A percentile compares a stretch with the other conserved stretches of the same genome.
These are phyloP conservation scores for Mastigias papua DNA, from an alignment of 30 jellyfish, hydroid and myxozoan species.

Conservation along the genomic window DNA sequence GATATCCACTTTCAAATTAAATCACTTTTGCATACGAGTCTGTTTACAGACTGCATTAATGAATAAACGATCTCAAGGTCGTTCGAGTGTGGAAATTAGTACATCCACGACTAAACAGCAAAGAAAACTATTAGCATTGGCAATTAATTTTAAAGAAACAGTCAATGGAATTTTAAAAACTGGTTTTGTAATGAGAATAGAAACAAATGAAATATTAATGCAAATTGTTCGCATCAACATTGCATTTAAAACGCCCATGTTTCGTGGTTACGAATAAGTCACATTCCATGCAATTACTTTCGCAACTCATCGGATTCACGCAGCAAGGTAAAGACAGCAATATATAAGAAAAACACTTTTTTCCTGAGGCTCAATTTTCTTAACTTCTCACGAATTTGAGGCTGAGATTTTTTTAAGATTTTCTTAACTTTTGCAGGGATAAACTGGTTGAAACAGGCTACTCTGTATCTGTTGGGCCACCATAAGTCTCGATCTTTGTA, in stretches of 20 bases:
- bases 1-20: constrained; percentile 33
- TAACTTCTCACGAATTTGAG: too few species aligned
- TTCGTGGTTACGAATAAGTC: constrained; percentile 25
- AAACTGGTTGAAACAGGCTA: too few species aligned
- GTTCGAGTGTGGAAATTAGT: neutral
- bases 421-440: too few species aligned
- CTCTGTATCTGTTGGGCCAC: too few species aligned
- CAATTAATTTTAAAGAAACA: constrained; percentile 6
- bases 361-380: too few species aligned
- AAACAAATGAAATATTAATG: constrained; percentile 36
- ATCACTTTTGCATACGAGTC: constrained; percentile 2
- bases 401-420: too few species aligned
- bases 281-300: neutral
- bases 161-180: constrained; percentile 27
- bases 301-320: neutral
- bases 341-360: too few species aligned
- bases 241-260: constrained; percentile 31
- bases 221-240: constrained; percentile 7
- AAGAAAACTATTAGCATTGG: constrained; percentile 2
- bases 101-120: constrained; percentile 27
- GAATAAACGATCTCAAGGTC: neutral
- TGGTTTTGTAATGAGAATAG: constrained; percentile 9
- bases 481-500: too few species aligned
- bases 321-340: too few species aligned
- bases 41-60: constrained; percentile 40